phyloP scores from a whole-genome alignment of 2,797 vertebrate species.

The Acrossocheilus wenchowensis region DNA sequence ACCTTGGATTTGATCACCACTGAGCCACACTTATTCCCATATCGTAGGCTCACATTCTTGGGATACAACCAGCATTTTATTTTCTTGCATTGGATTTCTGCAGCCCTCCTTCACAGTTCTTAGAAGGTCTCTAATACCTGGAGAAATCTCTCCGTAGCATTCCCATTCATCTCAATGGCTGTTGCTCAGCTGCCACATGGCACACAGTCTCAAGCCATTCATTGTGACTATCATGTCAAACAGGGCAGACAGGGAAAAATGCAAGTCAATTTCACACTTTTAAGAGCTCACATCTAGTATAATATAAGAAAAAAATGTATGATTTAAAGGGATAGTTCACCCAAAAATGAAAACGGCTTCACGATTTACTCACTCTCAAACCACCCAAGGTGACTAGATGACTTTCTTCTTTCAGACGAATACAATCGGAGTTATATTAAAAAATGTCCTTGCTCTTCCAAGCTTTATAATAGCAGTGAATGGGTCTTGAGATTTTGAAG shows the following conservation, averaged over 20 bases:
- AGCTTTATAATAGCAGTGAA: background rate
- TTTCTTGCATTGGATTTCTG: slow-evolving; percentile 10
- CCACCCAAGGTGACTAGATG: background rate
- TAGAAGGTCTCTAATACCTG: slow-evolving; percentile 17
- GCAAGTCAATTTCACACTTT: background rate
- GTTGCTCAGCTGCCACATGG: slow-evolving; percentile 11
- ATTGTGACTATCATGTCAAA: background rate
- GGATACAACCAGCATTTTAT: slow-evolving; percentile 31
- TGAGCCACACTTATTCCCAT: slow-evolving; percentile 12
- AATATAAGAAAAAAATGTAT: background rate
- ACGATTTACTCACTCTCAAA: background rate
- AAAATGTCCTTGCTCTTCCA: background rate
- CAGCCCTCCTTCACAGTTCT: background rate
- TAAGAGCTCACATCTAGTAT: background rate
- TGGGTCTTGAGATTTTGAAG: too few species aligned
- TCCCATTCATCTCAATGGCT: background rate
- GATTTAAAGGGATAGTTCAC: background rate
- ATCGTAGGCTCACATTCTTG: slow-evolving; percentile 13
- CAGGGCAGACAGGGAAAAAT: background rate
- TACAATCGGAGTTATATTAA: background rate
- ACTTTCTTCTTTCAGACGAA: background rate
- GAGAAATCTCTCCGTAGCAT: background rate
- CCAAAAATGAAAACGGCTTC: background rate
- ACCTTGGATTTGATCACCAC: slow-evolving; percentile 26
- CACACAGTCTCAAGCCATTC: slow-evolving; percentile 7